Evolutionary conservation across 2,113 vertebrate species (phyloP), one percentile per base, ranked within the genome.

Genomic region (Pyxicephalus adspersus): DNA sequence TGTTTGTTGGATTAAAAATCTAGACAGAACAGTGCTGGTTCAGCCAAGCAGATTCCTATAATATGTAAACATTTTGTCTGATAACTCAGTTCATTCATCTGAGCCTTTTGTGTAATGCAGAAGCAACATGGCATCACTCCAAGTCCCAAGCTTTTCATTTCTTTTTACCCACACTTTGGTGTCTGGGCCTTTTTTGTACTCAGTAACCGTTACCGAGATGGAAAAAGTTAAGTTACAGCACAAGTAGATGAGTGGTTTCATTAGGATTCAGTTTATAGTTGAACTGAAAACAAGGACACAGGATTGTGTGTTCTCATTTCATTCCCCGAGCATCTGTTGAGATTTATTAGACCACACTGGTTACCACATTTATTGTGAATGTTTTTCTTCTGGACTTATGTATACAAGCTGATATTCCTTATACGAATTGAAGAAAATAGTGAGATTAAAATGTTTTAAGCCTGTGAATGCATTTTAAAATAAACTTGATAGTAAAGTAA

Each of bases 141-240:
- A 79, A 79, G 77, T 68, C 45, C 77, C 13, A 68, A 68, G 77
- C 64, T 68, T 68, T 70, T 68, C 65, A 68, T 66, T 65, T 54
- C 52, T 70, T 28, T 68, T 79, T 65, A 57, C 15, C 34, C 51
- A 11, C 16, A 18, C 25, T 79, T 68, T 57, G 51, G 67, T 68
- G 64, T 60, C 29, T 17, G 64, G 16, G 22, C 28, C 28, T 34
- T 68, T 38, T 60, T 55, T 79, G 64, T 70, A 17, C 34, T 79
- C 28, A 68, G 54, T 58, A 20, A 29, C 22, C 18, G 64, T 38
- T 61, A 79, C 50, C 68, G 64, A 60, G 64, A 65, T 50, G 31
- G 68, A 79, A 28, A 29, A 57, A 79, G 51, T 79, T 64, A 79
- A 22, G 64, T 70, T 70, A 22, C 52, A 68, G 51, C 29, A 79